Percentiles rank a stretch among this genome's conserved stretches.
Conservation (phyloP, 2,888 invertebrate species). For the Prosapia bicincta region DNA sequence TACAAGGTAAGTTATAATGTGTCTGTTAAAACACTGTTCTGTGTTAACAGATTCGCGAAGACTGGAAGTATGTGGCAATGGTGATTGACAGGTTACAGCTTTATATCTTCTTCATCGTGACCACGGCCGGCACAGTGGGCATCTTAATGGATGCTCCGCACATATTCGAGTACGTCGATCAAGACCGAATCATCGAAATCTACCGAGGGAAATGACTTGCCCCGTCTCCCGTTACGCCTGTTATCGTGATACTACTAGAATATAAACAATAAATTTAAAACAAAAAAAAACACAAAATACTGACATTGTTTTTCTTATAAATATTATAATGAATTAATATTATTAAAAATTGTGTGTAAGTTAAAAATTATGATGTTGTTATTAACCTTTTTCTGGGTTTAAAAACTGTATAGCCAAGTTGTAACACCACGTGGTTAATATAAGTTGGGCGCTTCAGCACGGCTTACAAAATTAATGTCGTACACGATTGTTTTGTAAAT, state of each 20-base stretch:
- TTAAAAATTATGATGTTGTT: constrained; percentile 20
- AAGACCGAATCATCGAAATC: constrained; percentile 92
- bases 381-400: constrained; percentile 21
- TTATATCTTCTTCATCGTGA: constrained; percentile 94
- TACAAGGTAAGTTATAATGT: no score
- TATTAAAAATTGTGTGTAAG: constrained; percentile 27
- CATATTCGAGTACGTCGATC: constrained; percentile 96
- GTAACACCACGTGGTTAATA: neutral
- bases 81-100: constrained; percentile 95
- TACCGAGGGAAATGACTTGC: constrained; percentile 76
- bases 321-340: constrained; percentile 28
- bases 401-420: neutral
- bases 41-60: constrained; percentile 97
- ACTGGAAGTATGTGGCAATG: constrained; percentile 99
- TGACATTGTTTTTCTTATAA: constrained; percentile 30
- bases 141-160: constrained; percentile 97
- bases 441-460: neutral
- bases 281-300: constrained; percentile 13
- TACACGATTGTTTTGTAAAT: no score
- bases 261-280: constrained; percentile 5
- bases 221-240: constrained; percentile 18
- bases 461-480: neutral
- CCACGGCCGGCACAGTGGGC: constrained; percentile 92
- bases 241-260: constrained; percentile 28
- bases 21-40: no score